Evolutionary conservation across 2,797 vertebrate species (phyloP).

Genomic region (Sus cebifrons): DNA sequence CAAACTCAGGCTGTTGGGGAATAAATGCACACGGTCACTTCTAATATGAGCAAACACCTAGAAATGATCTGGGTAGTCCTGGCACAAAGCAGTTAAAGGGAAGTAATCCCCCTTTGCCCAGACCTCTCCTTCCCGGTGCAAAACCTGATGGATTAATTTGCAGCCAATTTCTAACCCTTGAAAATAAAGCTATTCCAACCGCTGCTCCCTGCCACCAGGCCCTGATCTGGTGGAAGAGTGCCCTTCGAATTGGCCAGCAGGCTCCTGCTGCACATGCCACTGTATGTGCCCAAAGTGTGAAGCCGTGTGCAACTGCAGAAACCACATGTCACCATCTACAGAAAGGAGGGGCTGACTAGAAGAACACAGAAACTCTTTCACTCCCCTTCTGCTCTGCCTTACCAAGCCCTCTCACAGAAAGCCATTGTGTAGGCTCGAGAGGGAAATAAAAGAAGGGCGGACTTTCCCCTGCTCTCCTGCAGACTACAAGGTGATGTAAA

Average conservation of each 20-base stretch:
- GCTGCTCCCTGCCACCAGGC: neutral
- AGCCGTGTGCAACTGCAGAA: slow-evolving; percentile 63
- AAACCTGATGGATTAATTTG: slow-evolving; percentile 12
- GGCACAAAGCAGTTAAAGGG: neutral
- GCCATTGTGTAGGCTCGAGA: slow-evolving; percentile 83
- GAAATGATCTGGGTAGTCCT: neutral
- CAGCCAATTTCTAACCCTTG: slow-evolving; percentile 24
- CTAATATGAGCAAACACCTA: slow-evolving; percentile 17
- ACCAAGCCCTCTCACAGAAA: slow-evolving; percentile 79
- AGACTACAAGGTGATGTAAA: slow-evolving; percentile 77
- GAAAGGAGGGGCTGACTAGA: slow-evolving; percentile 59
- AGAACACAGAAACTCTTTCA: slow-evolving; percentile 67
- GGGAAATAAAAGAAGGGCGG: slow-evolving; percentile 81
- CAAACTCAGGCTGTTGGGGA: slow-evolving; percentile 1
- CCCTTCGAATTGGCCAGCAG: slow-evolving; percentile 14
- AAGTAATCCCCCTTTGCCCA: neutral
- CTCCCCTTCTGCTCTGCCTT: slow-evolving; percentile 78
- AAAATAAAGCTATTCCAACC: slow-evolving; percentile 46
- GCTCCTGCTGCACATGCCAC: neutral
- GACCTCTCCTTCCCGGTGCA: slow-evolving; percentile 27
- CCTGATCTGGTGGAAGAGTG: neutral
- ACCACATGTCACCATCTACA: slow-evolving; percentile 60
- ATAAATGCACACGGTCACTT: neutral
- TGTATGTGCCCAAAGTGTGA: slow-evolving; percentile 1
- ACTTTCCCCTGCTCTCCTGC: slow-evolving; percentile 75